Base-by-base conservation (phyloP, 1,140 invertebrate species). In the Potamilus streckersoni region DNA sequence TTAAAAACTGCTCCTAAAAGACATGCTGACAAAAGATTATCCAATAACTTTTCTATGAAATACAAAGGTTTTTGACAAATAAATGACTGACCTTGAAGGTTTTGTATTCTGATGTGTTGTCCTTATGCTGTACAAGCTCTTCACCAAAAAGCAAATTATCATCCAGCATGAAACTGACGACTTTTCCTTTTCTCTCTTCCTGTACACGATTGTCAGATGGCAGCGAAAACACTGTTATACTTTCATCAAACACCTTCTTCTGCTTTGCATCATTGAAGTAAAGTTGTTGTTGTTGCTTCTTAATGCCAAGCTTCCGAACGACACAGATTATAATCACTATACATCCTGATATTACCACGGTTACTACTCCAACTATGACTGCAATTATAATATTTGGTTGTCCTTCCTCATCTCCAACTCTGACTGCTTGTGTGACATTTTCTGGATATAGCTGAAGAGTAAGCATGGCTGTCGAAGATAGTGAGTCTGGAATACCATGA, bases 141-240 rank as follows among this genome's bases (percentile, higher is more conserved):
- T 77, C 75, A 58, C 72, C 75, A 19, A 70, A 77, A 68, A 77
- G 73, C 19, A 77, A 69, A 69, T 77, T 70, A 69, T 77, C 75
- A 20, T 77, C 75, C 16, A 77, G 58, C 12, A 69, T 73, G 59
- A 77, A 77, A 38, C 75, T 77, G 15, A 77, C 75, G 31, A 72
- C 75, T 56, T 77, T 77, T 62, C 69, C 73, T 64, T 72, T 72
- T 31, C 67, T 72, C 38, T 77, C 75, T 14, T 68, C 61, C 0
- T 72, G 38, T 57, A 77, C 62, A 71, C 75, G 72, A 55, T 77
- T 71, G 59, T 77, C 75, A 17, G 75, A 77, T n/a, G 75, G 75
- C 31, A 77, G 60, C 16, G 75, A 72, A 63, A 77, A 77, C 38
- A 77, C 75, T 31, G 75, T 69, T 0, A 77, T 77, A 63, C 75